Evolutionary conservation across 1,140 invertebrate genomes (phyloP).

Genomic region (Uloborus diversus): DNA sequence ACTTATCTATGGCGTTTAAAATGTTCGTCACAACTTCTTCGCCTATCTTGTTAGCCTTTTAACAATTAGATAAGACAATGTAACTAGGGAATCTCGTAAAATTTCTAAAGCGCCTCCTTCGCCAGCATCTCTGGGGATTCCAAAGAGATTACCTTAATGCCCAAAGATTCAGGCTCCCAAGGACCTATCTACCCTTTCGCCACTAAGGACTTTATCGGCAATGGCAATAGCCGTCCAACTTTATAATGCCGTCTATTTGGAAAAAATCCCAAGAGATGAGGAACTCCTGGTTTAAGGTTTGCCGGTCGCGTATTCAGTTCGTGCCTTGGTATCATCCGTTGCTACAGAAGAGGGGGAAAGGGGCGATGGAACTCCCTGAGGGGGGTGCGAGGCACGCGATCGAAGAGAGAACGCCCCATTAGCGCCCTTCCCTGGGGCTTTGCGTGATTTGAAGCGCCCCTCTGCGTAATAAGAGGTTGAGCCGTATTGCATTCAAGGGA

Average conservation of each 20-base stretch:
- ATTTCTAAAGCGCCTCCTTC: too few relatives aligned
- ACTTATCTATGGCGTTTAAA: too few relatives aligned
- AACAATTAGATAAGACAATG: too few relatives aligned
- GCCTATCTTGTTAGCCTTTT: too few relatives aligned
- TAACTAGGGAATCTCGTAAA: too few relatives aligned
- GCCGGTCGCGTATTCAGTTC: conserved; percentile 14
- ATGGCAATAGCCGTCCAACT: conserved; percentile 22
- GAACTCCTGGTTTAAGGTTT: conserved; percentile 41
- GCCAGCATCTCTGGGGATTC: too few relatives aligned
- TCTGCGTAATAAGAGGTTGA: conserved; percentile 36
- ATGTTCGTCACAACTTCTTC: too few relatives aligned
- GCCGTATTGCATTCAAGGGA: too few relatives aligned
- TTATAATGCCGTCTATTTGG: conserved; percentile 11
- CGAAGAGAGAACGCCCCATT: conserved; percentile 49
- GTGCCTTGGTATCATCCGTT: conserved; percentile 42
- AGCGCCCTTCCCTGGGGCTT: conserved; percentile 29
- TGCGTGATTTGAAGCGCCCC: conserved; percentile 44
- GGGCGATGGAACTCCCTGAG: not conserved
- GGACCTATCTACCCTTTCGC: not conserved
- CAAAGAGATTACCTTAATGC: too few relatives aligned
- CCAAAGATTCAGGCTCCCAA: too few relatives aligned
- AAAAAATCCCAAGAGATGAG: not conserved
- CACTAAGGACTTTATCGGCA: not conserved
- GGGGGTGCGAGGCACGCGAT: conserved; percentile 21
- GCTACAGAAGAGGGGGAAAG: not conserved